Evolutionary conservation across 2,113 vertebrate genomes (phyloP), one percentile per base, ranked within the genome.

Genomic region (Cnemophilus loriae): DNA sequence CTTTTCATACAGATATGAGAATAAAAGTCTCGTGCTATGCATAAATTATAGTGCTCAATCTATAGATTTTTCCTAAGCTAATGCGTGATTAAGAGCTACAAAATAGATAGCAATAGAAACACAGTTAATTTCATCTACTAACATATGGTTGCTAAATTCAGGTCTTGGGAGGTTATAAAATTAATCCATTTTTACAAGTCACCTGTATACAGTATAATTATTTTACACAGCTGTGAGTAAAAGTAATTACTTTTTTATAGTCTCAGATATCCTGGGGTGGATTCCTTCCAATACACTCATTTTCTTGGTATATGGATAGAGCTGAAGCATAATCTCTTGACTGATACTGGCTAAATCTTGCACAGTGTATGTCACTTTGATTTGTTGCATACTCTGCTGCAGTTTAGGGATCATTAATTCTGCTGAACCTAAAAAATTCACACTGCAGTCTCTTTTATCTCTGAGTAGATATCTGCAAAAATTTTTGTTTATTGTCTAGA

Each of bases 141-240:
- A n/a, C 57, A 44, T 92, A 56, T 74, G 60, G 84, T 86, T 94
- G 60, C 75, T 87, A 81, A 95, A 57, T 52, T 32, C 56, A 64
- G 41, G 49, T 92, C 90, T 95, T 10, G 3, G 32, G 95, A 97
- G 57, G 47, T 67, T 90, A 69, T 84, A 73, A 92, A 96, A 95
- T 97, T 92, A 97, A 97, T 97, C 67, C 53, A 56, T 69, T 93
- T 92, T 97, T 86, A 44, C 42, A 86, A 96, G 87, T 97, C 88
- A 94, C 84, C 63, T 96, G 80, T 75, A 57, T 80, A 53, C 49
- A 71, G 35, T 87, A 32, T 95, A 85, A 97, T 96, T 97, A 93
- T 64, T 95, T 81, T 49, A 92, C 64, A 41, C 57, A 95, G 21
- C n/a, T 97, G 46, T 96, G 90, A 95, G 67, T 92, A 84, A 84